Evolutionary conservation across 2,888 invertebrate genomes (phyloP).

Genomic region (Plebejus argus): DNA sequence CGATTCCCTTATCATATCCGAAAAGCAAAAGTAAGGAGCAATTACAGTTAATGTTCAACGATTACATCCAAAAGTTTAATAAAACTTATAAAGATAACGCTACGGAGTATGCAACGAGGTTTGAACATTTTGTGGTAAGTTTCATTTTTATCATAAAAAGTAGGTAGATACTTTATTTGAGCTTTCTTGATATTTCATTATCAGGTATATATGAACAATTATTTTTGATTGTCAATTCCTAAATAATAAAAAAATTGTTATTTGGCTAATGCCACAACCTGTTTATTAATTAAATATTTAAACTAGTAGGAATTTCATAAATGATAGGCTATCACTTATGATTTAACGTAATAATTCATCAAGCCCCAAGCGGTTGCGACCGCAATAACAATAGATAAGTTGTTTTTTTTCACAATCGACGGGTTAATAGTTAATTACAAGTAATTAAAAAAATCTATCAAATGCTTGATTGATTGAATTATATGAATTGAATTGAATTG

Average conservation of each 20-base stretch:
- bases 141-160: not conserved
- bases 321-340: no score
- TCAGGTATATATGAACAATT: no score
- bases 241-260: not conserved
- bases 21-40: conserved; percentile 50
- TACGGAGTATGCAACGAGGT: conserved; percentile 73
- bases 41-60: conserved; percentile 66
- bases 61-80: conserved; percentile 76
- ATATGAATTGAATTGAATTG: no score
- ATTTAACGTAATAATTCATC: no score
- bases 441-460: not conserved
- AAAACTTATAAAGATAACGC: conserved; percentile 75
- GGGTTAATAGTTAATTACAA: not conserved
- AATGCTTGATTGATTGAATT: no score
- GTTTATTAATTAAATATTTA: not conserved
- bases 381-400: no score
- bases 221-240: no score
- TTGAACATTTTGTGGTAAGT: conserved; percentile 78
- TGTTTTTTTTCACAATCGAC: no score
- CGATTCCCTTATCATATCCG: conserved; percentile 58
- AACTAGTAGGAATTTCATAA: not conserved
- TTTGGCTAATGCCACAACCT: not conserved
- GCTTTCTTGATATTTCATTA: not conserved
- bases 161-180: conserved; percentile 30
- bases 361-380: no score